These are phyloP conservation scores for Drosophila trapezifrons DNA, from an alignment of 1,140 invertebrate species.

Conservation along the genomic window DNA sequence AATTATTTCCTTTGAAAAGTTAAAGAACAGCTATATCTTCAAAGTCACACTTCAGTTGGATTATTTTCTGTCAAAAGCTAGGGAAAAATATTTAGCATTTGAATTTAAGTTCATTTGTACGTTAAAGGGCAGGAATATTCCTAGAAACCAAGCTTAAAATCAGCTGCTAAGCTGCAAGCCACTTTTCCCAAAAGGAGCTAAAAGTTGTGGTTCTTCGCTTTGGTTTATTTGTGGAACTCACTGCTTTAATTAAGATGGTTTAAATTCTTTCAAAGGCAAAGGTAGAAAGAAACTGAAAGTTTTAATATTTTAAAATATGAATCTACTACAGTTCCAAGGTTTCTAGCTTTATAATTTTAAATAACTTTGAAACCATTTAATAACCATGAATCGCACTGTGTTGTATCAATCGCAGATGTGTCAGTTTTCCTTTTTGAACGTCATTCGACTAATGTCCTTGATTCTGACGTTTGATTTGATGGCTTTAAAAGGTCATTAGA, in stretches of 20 bases:
- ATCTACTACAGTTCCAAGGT: too few relatives aligned
- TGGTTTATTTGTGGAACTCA: neutral
- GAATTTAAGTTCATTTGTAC: neutral
- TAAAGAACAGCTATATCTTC: neutral
- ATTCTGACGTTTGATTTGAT: constrained; percentile 23
- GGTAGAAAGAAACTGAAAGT: too few relatives aligned
- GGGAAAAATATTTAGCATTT: too few relatives aligned
- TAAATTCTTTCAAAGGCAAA: too few relatives aligned
- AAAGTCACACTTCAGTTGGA: too few relatives aligned
- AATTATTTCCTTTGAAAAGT: neutral
- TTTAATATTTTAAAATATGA: too few relatives aligned
- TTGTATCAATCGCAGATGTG: constrained; percentile 3
- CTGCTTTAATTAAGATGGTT: fast-evolving
- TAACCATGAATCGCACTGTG: constrained; percentile 10
- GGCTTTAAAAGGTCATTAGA: constrained; percentile 26
- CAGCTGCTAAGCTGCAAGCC: neutral
- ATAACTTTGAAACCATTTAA: neutral
- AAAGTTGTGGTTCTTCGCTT: neutral
- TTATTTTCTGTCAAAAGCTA: too few relatives aligned
- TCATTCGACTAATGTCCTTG: constrained; percentile 11
- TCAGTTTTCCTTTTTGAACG: constrained; percentile 12
- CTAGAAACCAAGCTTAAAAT: neutral
- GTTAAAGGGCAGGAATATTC: neutral
- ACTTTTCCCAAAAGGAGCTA: neutral
- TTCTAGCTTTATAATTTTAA: neutral